Conservation (phyloP, 1,140 invertebrate genomes). For the Drosophila bocqueti region DNA sequence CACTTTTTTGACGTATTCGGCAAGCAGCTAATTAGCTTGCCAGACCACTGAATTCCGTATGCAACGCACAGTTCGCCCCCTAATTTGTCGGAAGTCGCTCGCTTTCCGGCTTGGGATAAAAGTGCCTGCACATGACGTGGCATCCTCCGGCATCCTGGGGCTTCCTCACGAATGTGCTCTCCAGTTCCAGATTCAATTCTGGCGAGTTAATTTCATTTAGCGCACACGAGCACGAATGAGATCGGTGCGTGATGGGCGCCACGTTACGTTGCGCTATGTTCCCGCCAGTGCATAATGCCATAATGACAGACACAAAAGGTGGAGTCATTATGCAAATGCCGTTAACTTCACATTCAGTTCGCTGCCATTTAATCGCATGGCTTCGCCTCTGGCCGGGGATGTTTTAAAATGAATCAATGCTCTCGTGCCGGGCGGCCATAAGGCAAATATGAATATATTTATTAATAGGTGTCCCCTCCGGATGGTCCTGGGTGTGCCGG, state of each 20-base stretch:
- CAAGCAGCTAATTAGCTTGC: slow-evolving; percentile 42
- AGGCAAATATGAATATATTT: slow-evolving; percentile 48
- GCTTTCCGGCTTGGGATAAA: slow-evolving; percentile 29
- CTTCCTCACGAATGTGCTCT: background rate
- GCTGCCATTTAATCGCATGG: slow-evolving; percentile 12
- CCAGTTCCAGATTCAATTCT: background rate
- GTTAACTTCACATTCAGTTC: slow-evolving; percentile 19
- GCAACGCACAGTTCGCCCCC: slow-evolving; percentile 24
- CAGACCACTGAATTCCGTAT: slow-evolving; percentile 28
- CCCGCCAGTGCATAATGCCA: slow-evolving; percentile 19
- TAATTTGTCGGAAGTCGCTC: slow-evolving; percentile 33
- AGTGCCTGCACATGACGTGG: slow-evolving; percentile 31
- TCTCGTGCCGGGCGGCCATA: slow-evolving; percentile 28
- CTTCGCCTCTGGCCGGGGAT: slow-evolving; percentile 5
- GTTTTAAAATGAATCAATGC: slow-evolving; percentile 40
- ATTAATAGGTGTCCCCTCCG: slow-evolving; percentile 54
- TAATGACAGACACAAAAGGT: slow-evolving; percentile 18
- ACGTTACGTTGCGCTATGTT: background rate
- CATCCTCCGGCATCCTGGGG: slow-evolving; percentile 2
- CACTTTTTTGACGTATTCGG: slow-evolving; percentile 18
- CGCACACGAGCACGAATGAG: slow-evolving; percentile 19
- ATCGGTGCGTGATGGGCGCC: slow-evolving; percentile 18
- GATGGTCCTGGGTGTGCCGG: slow-evolving; percentile 35
- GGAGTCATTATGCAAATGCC: slow-evolving; percentile 21
- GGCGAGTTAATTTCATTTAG: slow-evolving; percentile 35